A percentile compares a stretch with the other conserved stretches of the same genome.
Evolutionary conservation across 2,113 vertebrate genomes (phyloP).

Genomic region (Mastomys natalensis): DNA sequence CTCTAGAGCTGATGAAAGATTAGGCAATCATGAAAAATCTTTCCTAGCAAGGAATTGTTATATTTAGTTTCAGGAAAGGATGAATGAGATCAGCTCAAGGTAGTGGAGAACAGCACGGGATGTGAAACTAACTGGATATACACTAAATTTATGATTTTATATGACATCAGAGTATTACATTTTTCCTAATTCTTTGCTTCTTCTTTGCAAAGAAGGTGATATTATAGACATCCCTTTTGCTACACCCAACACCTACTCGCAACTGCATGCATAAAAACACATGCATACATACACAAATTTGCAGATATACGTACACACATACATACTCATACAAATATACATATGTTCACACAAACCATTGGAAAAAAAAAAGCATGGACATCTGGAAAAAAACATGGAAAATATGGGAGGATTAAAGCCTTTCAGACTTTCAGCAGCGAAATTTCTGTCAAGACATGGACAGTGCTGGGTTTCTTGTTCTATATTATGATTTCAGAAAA

Average conservation of each 20-base stretch:
- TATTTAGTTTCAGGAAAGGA: not conserved
- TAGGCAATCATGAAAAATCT: not conserved
- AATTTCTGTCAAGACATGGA: not conserved
- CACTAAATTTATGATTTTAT: not conserved
- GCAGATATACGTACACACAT: not conserved
- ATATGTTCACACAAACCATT: not conserved
- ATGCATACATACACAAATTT: not conserved
- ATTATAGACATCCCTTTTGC: rapidly evolving
- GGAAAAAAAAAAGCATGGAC: no score
- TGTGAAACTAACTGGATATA: not conserved
- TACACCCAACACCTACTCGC: not conserved
- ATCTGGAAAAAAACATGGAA: not conserved
- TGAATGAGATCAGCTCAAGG: not conserved
- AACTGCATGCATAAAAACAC: not conserved
- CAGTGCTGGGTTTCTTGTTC: not conserved
- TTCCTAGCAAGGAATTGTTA: not conserved
- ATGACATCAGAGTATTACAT: not conserved
- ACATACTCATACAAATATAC: not conserved
- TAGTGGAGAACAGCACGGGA: rapidly evolving
- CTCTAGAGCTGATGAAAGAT: slow-evolving; percentile 15
- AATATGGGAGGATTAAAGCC: rapidly evolving
- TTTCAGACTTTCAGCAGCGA: not conserved
- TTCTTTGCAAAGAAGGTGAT: not conserved
- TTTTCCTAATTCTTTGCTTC: not conserved
- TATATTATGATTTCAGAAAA: not conserved